These are phyloP conservation scores for Chaetops frenatus DNA, from an alignment of 2,113 vertebrate genomes.

Conservation along the genomic window DNA sequence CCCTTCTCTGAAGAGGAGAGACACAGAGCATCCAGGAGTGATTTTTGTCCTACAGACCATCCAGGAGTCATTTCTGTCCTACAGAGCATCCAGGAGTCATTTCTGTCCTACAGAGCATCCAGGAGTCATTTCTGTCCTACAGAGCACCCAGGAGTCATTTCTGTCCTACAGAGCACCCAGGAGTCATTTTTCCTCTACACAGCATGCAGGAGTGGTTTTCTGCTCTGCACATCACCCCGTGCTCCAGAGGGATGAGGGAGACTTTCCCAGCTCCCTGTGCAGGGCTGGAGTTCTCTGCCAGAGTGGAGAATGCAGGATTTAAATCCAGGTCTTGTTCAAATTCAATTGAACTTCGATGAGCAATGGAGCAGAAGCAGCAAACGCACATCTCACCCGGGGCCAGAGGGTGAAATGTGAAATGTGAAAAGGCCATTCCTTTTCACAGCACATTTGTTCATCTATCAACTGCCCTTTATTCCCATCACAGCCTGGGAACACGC, in stretches of 20 bases:
- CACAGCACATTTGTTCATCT: neutral
- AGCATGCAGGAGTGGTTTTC: neutral
- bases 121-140: neutral
- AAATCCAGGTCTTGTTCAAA: neutral
- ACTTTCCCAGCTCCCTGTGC: neutral
- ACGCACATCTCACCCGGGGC: neutral
- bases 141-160: neutral
- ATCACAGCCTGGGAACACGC: neutral
- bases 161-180: neutral
- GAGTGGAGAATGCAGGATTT: neutral
- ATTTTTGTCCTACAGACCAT: too few species aligned
- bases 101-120: too few species aligned
- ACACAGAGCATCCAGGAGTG: neutral
- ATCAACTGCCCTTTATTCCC: neutral
- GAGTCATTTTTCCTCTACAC: too few species aligned
- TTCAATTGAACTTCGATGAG: neutral
- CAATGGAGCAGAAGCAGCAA: neutral
- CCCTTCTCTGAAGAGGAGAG: neutral
- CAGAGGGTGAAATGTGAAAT: neutral
- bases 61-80: too few species aligned
- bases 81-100: too few species aligned
- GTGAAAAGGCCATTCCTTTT: neutral
- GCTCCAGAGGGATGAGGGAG: neutral
- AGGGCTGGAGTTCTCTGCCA: neutral
- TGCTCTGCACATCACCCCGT: neutral